phyloP scores from a whole-genome alignment of 2,797 vertebrate genomes.

The Capromys pilorides region DNA sequence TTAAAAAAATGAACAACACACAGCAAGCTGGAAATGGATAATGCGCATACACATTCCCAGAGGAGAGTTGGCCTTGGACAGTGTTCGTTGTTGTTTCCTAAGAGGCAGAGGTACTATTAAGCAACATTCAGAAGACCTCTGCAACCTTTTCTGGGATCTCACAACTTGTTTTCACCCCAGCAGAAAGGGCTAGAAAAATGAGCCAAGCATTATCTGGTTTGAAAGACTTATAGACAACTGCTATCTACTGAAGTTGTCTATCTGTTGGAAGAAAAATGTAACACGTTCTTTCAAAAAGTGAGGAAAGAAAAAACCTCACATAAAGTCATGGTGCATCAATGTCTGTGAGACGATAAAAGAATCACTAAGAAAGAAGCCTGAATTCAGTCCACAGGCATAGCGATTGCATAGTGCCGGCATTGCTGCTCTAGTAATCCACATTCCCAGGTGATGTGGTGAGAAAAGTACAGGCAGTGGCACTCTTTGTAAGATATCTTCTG shows the following conservation, averaged over 20 bases:
- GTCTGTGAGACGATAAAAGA: not conserved
- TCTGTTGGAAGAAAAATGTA: constrained; percentile 39
- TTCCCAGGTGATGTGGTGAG: not conserved
- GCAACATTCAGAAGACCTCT: not conserved
- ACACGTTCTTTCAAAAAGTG: constrained; percentile 13
- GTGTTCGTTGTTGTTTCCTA: constrained; percentile 52
- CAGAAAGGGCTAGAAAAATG: constrained; percentile 37
- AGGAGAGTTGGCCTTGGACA: not conserved
- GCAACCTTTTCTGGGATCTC: constrained; percentile 37
- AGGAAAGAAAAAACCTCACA: not conserved
- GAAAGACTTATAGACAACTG: not conserved
- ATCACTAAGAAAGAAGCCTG: not conserved
- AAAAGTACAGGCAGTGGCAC: constrained; percentile 19
- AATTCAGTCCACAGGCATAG: not conserved
- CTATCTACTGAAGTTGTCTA: constrained; percentile 41
- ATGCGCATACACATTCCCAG: constrained; percentile 23
- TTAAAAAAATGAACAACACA: not conserved
- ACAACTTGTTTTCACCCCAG: not conserved
- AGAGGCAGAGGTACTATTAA: not conserved
- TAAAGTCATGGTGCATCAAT: not conserved
- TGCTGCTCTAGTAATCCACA: not conserved
- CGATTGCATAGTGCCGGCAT: not conserved
- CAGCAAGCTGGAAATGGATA: constrained; percentile 23
- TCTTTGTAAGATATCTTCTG: constrained; percentile 40
- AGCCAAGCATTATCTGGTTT: constrained; percentile 12